Percentiles rank a stretch among this genome's conserved stretches.
phyloP scores from a whole-genome alignment of 2,113 vertebrate species.

The Myrmophylax atrothorax region DNA sequence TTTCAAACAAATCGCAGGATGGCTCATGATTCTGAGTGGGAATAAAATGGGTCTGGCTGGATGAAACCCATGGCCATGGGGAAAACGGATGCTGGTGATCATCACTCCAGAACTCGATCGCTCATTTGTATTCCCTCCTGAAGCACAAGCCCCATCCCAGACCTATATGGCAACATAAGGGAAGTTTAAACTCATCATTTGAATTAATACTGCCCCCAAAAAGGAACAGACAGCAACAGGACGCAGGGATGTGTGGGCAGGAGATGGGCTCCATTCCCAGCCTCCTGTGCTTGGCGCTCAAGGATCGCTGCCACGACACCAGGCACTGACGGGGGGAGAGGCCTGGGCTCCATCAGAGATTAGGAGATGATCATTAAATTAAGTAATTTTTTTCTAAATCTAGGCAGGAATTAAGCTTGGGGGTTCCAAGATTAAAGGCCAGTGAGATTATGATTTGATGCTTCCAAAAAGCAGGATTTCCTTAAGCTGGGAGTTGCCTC shows the following conservation, averaged over 20 bases:
- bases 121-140: not conserved
- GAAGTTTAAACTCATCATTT: not conserved
- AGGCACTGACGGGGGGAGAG: fast-evolving
- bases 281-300: fast-evolving
- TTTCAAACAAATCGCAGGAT: not conserved
- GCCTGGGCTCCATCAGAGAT: not conserved
- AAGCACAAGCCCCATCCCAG: not conserved
- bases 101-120: fast-evolving
- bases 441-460: slow-evolving; percentile 16
- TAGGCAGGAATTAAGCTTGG: not conserved
- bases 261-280: not conserved
- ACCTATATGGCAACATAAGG: fast-evolving
- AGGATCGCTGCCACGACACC: fast-evolving
- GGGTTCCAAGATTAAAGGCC: slow-evolving; percentile 21
- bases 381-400: not conserved
- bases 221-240: fast-evolving
- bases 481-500: slow-evolving; percentile 4
- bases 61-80: not conserved
- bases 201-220: not conserved
- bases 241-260: not conserved
- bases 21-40: not conserved
- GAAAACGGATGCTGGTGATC: fast-evolving
- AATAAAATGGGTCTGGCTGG: not conserved
- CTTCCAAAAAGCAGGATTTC: slow-evolving; percentile 6
- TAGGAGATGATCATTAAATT: not conserved